phyloP scores from a whole-genome alignment of 1,140 invertebrate species.

The Hestina assimilis region DNA sequence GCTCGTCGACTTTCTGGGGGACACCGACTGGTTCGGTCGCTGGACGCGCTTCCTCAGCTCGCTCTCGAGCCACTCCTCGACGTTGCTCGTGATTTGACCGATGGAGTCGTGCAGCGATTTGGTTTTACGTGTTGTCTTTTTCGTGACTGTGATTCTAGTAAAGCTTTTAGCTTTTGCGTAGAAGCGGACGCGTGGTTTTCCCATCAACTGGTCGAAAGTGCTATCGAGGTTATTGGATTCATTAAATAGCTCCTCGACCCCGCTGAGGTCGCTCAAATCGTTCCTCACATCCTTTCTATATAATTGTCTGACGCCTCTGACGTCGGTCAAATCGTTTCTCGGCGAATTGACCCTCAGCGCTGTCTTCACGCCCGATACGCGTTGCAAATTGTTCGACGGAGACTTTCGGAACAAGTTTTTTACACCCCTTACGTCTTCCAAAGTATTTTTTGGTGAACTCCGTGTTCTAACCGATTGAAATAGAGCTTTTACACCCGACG shows the following conservation, averaged over 20 bases:
- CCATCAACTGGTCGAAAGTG: slow-evolving; percentile 53
- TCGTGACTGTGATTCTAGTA: slow-evolving; percentile 14
- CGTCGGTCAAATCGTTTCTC: slow-evolving; percentile 52
- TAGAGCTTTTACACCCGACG: slow-evolving; percentile 57
- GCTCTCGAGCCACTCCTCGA: slow-evolving; percentile 53
- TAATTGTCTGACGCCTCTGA: slow-evolving; percentile 55
- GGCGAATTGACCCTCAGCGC: slow-evolving; percentile 43
- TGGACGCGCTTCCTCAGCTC: slow-evolving; percentile 37
- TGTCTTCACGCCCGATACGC: slow-evolving; percentile 59
- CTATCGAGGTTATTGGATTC: slow-evolving; percentile 31
- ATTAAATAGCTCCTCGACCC: slow-evolving; percentile 51
- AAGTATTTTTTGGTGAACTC: slow-evolving; percentile 50
- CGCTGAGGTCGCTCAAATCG: slow-evolving; percentile 46
- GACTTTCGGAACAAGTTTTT: slow-evolving; percentile 50
- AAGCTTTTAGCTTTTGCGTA: slow-evolving; percentile 52
- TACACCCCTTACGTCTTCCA: slow-evolving; percentile 61
- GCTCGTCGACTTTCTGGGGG: slow-evolving; percentile 18
- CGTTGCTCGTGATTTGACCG: slow-evolving; percentile 39
- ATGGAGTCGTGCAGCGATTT: slow-evolving; percentile 47
- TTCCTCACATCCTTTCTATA: slow-evolving; percentile 38
- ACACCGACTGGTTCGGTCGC: slow-evolving; percentile 7
- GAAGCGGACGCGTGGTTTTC: slow-evolving; percentile 42
- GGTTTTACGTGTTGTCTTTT: slow-evolving; percentile 21
- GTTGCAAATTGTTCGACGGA: slow-evolving; percentile 49
- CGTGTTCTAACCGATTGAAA: slow-evolving; percentile 39